Percentiles rank a stretch among this genome's conserved stretches.
These are phyloP conservation scores for Oryctes rhinoceros DNA, from an alignment of 1,140 invertebrate species.

Conservation along the genomic window DNA sequence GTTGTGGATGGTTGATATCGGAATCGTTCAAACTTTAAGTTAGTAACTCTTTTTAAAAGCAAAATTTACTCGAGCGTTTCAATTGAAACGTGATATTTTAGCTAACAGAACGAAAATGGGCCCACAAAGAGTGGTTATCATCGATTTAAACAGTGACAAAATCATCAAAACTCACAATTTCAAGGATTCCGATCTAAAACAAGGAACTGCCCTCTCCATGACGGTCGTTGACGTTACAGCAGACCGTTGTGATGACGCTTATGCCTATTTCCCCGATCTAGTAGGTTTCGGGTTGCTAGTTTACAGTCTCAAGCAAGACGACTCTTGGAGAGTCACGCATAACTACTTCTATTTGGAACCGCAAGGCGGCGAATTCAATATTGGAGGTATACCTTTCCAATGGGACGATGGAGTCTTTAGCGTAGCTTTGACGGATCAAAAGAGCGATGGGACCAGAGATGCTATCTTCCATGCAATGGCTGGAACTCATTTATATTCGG, in stretches of 20 bases:
- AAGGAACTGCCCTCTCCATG: constrained; percentile 65
- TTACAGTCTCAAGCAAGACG: constrained; percentile 71
- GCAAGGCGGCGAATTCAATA: constrained; percentile 72
- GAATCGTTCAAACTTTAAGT: constrained; percentile 65
- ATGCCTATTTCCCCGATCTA: constrained; percentile 74
- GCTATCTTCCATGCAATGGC: constrained; percentile 74
- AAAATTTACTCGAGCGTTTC: background rate
- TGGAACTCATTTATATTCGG: constrained; percentile 69
- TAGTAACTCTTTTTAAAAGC: constrained; percentile 35
- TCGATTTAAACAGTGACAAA: constrained; percentile 69
- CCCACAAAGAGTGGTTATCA: constrained; percentile 69
- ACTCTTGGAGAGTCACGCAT: constrained; percentile 76
- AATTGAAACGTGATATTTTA: constrained; percentile 52
- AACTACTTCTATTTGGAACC: constrained; percentile 75
- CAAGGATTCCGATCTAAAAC: constrained; percentile 60
- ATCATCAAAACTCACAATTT: constrained; percentile 61
- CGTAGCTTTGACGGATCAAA: constrained; percentile 65
- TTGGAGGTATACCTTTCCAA: constrained; percentile 74
- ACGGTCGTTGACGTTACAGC: constrained; percentile 69
- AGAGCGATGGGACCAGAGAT: constrained; percentile 63
- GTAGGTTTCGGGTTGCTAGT: constrained; percentile 71
- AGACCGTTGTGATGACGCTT: constrained; percentile 68
- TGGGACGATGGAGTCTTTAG: constrained; percentile 80
- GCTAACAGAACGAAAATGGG: constrained; percentile 66
- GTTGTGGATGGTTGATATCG: constrained; percentile 80